phyloP scores from a whole-genome alignment of 2,888 invertebrate genomes.

The Oscheius sp. region DNA sequence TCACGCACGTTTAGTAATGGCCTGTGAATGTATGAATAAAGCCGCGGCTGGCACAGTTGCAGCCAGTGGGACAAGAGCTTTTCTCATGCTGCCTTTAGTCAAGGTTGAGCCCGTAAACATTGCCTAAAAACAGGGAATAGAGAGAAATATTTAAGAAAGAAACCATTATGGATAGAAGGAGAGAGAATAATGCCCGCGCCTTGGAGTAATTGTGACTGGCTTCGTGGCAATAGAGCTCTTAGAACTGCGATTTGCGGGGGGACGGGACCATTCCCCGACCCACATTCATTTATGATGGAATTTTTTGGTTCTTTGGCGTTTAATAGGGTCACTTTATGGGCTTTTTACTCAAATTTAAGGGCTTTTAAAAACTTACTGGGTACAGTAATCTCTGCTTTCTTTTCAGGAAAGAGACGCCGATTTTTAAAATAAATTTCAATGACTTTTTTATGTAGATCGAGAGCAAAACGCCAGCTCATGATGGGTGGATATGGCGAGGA shows the following conservation, averaged over 20 bases:
- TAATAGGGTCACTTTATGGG: background rate
- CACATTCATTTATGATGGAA: slow-evolving; percentile 31
- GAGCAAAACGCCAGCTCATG: no score
- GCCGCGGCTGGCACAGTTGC: slow-evolving; percentile 52
- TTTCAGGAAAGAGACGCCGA: no score
- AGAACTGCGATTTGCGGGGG: slow-evolving; percentile 4
- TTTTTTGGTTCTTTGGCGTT: slow-evolving; percentile 8
- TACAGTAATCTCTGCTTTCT: no score
- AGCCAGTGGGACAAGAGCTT: slow-evolving; percentile 52
- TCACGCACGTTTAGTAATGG: slow-evolving; percentile 29
- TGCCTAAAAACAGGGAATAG: background rate
- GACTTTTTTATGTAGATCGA: no score
- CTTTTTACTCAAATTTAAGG: no score
- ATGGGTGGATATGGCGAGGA: no score
- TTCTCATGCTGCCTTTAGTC: slow-evolving; percentile 43
- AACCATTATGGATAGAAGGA: background rate
- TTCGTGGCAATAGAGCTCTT: background rate
- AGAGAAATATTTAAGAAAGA: background rate
- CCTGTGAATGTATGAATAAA: slow-evolving; percentile 31
- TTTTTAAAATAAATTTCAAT: no score
- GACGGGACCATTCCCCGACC: background rate
- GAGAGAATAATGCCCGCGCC: no score
- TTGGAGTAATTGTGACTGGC: background rate
- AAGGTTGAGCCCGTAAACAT: slow-evolving; percentile 34
- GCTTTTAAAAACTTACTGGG: no score